Evolutionary conservation across 2,797 vertebrate species (phyloP).

Genomic region (Rhinophrynus dorsalis): DNA sequence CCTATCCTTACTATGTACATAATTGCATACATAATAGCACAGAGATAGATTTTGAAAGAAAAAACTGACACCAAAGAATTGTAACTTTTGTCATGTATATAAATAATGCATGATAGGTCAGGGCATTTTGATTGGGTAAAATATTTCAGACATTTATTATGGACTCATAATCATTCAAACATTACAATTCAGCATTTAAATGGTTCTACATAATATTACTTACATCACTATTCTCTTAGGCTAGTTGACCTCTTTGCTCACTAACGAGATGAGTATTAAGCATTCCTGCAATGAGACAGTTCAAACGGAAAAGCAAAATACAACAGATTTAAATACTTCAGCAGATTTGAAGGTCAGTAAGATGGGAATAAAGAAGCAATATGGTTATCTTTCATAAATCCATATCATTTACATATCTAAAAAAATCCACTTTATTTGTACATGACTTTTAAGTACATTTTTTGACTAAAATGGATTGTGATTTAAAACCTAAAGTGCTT

Average conservation of each 20-base stretch:
- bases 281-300: slow-evolving; percentile 1
- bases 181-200: neutral
- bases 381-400: slow-evolving; percentile 44
- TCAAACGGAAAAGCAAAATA: slow-evolving; percentile 23
- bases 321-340: slow-evolving; percentile 28
- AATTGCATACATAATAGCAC: too few species aligned
- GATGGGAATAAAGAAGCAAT: slow-evolving; percentile 31
- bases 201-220: too few species aligned
- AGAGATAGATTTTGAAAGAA: too few species aligned
- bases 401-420: slow-evolving; percentile 51
- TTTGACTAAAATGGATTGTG: slow-evolving; percentile 38
- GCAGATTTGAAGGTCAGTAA: slow-evolving; percentile 52
- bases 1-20: too few species aligned
- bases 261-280: slow-evolving; percentile 1
- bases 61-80: too few species aligned
- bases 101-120: too few species aligned
- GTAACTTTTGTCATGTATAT: too few species aligned
- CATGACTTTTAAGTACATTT: slow-evolving; percentile 49
- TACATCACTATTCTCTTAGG: neutral
- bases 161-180: too few species aligned
- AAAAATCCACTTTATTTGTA: slow-evolving; percentile 46
- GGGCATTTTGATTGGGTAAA: too few species aligned
- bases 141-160: too few species aligned
- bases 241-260: neutral
- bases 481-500: slow-evolving; percentile 31